phyloP scores from a whole-genome alignment of 64 coral and sea anemone species.

The Pachyseris speciosa region DNA sequence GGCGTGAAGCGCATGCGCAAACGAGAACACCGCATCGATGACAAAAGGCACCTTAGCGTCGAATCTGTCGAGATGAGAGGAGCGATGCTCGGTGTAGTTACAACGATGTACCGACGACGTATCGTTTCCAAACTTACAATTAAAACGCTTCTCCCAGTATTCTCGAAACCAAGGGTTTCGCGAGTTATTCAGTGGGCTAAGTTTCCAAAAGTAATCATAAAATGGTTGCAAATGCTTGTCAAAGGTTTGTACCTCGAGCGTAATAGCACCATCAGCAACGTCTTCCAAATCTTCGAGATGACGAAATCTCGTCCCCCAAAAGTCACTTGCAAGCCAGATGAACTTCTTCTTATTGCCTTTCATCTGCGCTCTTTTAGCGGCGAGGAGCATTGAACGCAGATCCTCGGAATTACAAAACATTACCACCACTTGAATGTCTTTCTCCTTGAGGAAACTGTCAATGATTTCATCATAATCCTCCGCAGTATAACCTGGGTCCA shows the following conservation, averaged over 20 bases:
- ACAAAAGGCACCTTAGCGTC: constrained; percentile 90
- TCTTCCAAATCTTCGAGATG: constrained; percentile 70
- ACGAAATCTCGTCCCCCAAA: constrained; percentile 79
- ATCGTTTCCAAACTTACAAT: constrained; percentile 31
- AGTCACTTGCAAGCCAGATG: constrained; percentile 90
- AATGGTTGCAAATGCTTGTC: constrained; percentile 47
- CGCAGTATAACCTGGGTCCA: constrained; percentile 40
- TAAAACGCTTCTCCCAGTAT: constrained; percentile 81
- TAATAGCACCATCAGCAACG: constrained; percentile 77
- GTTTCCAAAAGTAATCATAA: constrained; percentile 70
- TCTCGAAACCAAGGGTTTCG: constrained; percentile 94
- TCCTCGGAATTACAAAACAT: constrained; percentile 84
- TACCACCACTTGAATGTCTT: constrained; percentile 68
- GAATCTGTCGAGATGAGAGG: not conserved
- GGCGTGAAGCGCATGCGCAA: constrained; percentile 78
- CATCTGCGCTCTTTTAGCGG: constrained; percentile 51
- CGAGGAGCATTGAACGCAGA: constrained; percentile 64
- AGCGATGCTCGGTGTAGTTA: not conserved
- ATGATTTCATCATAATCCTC: constrained; percentile 73
- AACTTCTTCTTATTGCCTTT: constrained; percentile 12
- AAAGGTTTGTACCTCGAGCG: constrained; percentile 66
- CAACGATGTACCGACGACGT: not conserved
- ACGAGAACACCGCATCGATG: constrained; percentile 85
- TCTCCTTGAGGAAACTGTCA: constrained; percentile 22
- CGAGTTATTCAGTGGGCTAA: constrained; percentile 61